Evolutionary conservation across 1,140 invertebrate species (phyloP), one percentile per base, ranked within the genome.

Genomic region (Eciton burchellii): DNA sequence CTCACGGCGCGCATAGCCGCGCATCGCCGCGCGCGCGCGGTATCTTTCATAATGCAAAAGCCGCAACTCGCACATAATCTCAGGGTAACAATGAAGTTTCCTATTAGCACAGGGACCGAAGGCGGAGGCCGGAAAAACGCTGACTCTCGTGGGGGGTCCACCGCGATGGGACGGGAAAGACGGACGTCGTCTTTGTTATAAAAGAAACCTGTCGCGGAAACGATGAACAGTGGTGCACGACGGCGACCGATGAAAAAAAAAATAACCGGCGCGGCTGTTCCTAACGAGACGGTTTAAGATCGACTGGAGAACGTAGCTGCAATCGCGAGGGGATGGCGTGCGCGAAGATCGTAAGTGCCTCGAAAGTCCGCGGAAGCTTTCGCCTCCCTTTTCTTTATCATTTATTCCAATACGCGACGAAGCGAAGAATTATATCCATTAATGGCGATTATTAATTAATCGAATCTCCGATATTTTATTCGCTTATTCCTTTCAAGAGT

Each of bases 281-380:
- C n/a, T 86, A 24, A 62, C 26, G 45, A 35, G 41, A 47, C n/a
- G 43, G 41, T 35, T 35, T 6, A 35, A 35, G 35, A 35, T 35
- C 35, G 35, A 35, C 35, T 35, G 6, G 35, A 35, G 35, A 81
- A 52, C 16, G 26, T 47, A 72, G 16, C 35, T 70, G 66, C 59
- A 72, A 52, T 35, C 57, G 45, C 63, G 57, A 56, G 81, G 90
- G 83, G 49, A 92, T 92, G 91, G 90, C 91, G 72, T 84, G 54
- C 62, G 57, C 82, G 19, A 92, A 91, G 66, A 71, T 92, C 41
- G 91, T 92, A 63, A 92, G 91, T 89, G 49, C 74, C 21, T 52
- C 11, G 21, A 35, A n/a, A 19, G 43, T 0, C 35, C 6, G 6
- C 2, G 6, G 35, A 35, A 35, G 35, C 35, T 35, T 35, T 35